Base-by-base conservation (phyloP, 2,888 invertebrate genomes). In the Seladonia tumulorum region DNA sequence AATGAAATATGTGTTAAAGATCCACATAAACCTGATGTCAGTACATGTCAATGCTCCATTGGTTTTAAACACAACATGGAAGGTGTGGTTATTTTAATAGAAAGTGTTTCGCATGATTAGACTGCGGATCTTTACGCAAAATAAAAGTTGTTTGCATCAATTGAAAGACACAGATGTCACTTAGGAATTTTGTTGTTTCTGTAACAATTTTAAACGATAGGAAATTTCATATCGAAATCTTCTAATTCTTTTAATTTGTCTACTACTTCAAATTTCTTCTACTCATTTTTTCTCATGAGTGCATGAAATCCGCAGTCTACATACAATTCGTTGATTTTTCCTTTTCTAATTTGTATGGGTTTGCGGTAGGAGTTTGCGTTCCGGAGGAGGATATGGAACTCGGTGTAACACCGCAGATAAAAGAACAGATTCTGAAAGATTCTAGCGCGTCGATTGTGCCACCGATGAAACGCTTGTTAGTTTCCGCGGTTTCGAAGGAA, bases 401-500 rank as follows among this genome's bases (percentile, higher is more conserved):
- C 42, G 80, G 83, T 47, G 90, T 92, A 10, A 93, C 93, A n/a
- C 90, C 91, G 29, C 90, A 92, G 63, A 76, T 88, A 35, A 86
- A 86, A 35, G 75, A 80, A 7, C 85, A 82, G 71, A 80, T 81
- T 47, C 22, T 73, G n/a, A 92, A 92, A 83, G 92, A 90, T 18
- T 71, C 70, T 5, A 84, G 88, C 16, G 87, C 90, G 22, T 92
- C 90, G 14, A 95, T 94, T 78, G 96, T 95, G 66, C 96, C 95
- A 92, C 96, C 96, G 53, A 95, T 96, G 83, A 97, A 97, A 93
- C 96, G 96, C 83, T 95, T 98, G 84, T 96, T 97, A 35, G 97
- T 98, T 0, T 97, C 97, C 18, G 97, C 97, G 29, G 96, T 97
- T 81, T 97, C 98, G 0, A 98, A 98, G 95, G 96, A 97, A 94